Evolutionary conservation across 1,140 invertebrate species (phyloP), one percentile per base, ranked within the genome.

Genomic region (Micrasema longulum): DNA sequence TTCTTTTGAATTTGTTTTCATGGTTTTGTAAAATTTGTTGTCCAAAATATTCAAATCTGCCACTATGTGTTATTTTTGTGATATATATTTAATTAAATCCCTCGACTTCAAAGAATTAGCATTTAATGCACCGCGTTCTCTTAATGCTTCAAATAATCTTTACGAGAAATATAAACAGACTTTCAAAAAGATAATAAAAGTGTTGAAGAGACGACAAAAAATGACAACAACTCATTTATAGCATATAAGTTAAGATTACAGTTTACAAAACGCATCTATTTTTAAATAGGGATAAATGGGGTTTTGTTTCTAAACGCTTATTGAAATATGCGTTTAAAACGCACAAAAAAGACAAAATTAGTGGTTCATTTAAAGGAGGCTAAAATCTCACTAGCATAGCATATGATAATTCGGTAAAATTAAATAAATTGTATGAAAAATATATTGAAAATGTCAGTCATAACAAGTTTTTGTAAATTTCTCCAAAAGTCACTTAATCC

Each of bases 251-350:
- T 43, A 5, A 43, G 12, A 43, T 11, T n/a, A n/a, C 41, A 43
- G 26, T 31, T 7, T 31, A 31, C 12, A 12, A 43, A 3, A 43
- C 12, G 41, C 12, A n/a, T 43, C 12, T 43, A 43, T 43, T 43
- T n/a, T 43, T 43, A 43, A 43, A 43, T 16, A 11, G 41, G 41
- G 11, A 11, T 2, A 43, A 43, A 5, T 3, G 3, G 14, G 3
- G 41, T 5, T 43, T 3, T 11, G 41, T 43, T 43, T 43, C 41
- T 43, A 43, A 43, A 5, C 41, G 3, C 41, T 43, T 2, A 43
- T 43, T 43, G 41, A 43, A 43, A 43, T 43, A 43, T 12, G 41
- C 3, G 41, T 43, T 43, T 43, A 43, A 43, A 43, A 43, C 41
- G 2, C 14, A 43, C n/a, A 43, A 16, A 12, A 16, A 5, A 5